Conservation (phyloP, 92 coral and sea anemone species). For the Umimayanthus chanpuru region DNA sequence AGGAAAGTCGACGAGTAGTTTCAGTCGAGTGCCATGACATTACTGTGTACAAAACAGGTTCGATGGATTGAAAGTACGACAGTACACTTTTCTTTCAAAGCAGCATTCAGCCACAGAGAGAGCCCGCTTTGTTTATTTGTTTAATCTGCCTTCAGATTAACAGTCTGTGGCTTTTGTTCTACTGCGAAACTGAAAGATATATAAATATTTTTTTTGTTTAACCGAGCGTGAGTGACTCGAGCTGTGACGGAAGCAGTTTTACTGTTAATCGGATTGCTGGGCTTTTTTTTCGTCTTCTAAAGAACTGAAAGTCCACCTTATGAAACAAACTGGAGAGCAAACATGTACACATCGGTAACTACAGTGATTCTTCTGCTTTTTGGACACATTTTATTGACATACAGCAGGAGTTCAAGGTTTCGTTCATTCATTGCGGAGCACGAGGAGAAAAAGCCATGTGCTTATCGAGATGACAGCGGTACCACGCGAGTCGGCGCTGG, state of each 20-base stretch:
- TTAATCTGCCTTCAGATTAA: not conserved
- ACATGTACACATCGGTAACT: constrained; percentile 7
- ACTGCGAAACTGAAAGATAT: not conserved
- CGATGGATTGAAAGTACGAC: not conserved
- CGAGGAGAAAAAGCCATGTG: constrained; percentile 40
- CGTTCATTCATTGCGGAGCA: constrained; percentile 42
- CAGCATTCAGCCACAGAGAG: not conserved
- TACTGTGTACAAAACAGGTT: not conserved
- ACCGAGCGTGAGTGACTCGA: constrained; percentile 16
- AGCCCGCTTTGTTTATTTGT: constrained; percentile 5
- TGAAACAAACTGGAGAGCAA: not conserved
- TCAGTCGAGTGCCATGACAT: constrained; percentile 6
- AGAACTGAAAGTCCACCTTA: not conserved
- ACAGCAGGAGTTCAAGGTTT: not conserved
- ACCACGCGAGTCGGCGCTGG: constrained; percentile 6
- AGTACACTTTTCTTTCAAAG: not conserved
- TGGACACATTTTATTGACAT: constrained; percentile 6
- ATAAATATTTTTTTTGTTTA: not conserved
- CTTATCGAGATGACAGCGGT: constrained; percentile 19
- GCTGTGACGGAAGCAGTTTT: constrained; percentile 37
- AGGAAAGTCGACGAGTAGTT: not conserved
- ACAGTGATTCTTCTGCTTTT: not conserved
- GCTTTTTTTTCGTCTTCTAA: not conserved
- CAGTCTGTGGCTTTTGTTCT: constrained; percentile 15
- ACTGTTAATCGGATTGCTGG: not conserved